Evolutionary conservation across 1,140 invertebrate genomes (phyloP).

Genomic region (Lordiphosa collinella): DNA sequence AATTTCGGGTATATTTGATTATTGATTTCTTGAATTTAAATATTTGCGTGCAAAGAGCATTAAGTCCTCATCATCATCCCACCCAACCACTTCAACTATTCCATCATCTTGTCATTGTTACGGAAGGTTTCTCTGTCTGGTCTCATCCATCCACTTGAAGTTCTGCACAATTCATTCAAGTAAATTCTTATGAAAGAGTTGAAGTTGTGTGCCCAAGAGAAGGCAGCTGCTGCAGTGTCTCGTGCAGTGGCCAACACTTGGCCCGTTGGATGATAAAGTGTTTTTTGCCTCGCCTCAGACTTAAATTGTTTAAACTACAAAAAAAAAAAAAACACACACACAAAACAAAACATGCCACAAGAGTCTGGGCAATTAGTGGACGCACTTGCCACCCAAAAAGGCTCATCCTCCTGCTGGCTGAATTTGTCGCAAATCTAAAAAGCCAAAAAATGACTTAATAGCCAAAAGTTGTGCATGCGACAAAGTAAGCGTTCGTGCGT

Average conservation of each 20-base stretch:
- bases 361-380: conserved; percentile 10
- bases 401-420: conserved; percentile 6
- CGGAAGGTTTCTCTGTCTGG: neutral
- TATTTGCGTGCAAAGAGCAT: conserved; percentile 23
- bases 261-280: conserved; percentile 61
- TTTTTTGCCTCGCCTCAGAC: conserved; percentile 10
- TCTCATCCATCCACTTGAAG: conserved; percentile 34
- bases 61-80: conserved; percentile 27
- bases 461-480: conserved; percentile 75
- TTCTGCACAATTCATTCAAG: conserved; percentile 67
- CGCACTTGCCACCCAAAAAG: neutral
- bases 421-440: conserved; percentile 75
- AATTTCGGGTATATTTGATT: conserved; percentile 7
- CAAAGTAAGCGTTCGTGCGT: conserved; percentile 76
- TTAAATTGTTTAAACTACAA: conserved; percentile 22
- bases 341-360: neutral
- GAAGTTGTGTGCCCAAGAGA: conserved; percentile 46
- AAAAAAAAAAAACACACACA: neutral
- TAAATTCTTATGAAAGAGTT: conserved; percentile 70
- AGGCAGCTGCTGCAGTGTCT: conserved; percentile 40
- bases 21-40: conserved; percentile 18
- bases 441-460: conserved; percentile 77
- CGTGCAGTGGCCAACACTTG: conserved; percentile 44
- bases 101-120: conserved; percentile 25
- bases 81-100: conserved; percentile 26